phyloP scores from a whole-genome alignment of 2,888 invertebrate genomes.

The Conus canariensis region DNA sequence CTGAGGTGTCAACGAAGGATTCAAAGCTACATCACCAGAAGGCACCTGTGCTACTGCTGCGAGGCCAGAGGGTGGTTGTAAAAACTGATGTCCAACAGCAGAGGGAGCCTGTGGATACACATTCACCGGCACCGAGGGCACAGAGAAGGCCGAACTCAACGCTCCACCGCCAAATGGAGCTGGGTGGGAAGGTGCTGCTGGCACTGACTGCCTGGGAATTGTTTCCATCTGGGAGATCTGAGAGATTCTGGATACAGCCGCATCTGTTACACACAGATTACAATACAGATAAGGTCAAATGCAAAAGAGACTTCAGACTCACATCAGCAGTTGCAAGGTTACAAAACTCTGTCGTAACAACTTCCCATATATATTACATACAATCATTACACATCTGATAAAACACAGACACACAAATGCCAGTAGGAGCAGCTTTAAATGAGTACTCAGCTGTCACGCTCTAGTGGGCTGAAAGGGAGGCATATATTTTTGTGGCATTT shows the following conservation, averaged over 20 bases:
- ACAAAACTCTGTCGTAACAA: too few species aligned
- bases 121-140: not conserved
- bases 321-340: too few species aligned
- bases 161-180: not conserved
- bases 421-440: too few species aligned
- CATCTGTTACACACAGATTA: not conserved
- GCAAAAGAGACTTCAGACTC: too few species aligned
- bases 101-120: not conserved
- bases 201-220: not conserved
- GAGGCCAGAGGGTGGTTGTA: not conserved
- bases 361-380: too few species aligned
- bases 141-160: not conserved
- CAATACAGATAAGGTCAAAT: too few species aligned
- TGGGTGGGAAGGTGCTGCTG: not conserved
- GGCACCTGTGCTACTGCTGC: not conserved
- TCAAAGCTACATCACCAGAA: too few species aligned
- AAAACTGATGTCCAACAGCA: not conserved
- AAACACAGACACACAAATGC: too few species aligned
- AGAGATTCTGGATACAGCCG: not conserved
- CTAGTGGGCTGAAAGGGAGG: too few species aligned
- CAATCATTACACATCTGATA: too few species aligned
- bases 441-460: too few species aligned
- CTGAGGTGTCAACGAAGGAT: not conserved
- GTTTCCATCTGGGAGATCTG: not conserved
- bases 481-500: too few species aligned